Evolutionary conservation across 2,113 vertebrate species (phyloP).

Genomic region (Orientallactaga bullata): DNA sequence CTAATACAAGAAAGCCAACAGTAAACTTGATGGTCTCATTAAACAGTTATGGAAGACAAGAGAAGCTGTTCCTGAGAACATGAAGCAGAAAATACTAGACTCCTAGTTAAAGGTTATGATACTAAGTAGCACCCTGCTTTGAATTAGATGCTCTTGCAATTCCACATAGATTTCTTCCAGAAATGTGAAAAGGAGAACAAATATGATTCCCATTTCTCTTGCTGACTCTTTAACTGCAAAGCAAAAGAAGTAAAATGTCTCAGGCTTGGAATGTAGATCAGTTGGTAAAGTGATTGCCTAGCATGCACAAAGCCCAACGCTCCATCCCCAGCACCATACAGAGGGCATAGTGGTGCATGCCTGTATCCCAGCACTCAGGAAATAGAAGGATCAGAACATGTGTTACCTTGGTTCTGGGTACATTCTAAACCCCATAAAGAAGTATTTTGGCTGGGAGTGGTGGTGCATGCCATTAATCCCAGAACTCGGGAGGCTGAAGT

Average conservation of each 20-base stretch:
- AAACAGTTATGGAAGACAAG: background rate
- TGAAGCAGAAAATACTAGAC: background rate
- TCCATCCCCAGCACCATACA: background rate
- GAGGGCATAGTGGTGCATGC: too few species aligned
- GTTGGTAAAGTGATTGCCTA: background rate
- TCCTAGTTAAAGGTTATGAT: background rate
- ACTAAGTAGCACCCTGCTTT: background rate
- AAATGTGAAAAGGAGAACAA: conserved; percentile 58
- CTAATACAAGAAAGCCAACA: background rate
- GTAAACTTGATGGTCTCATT: background rate
- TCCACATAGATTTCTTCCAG: background rate
- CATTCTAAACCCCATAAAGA: background rate
- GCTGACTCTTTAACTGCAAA: conserved; percentile 9
- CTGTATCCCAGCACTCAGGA: background rate
- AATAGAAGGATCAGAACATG: background rate
- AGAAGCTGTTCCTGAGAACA: conserved; percentile 4
- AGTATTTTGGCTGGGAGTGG: too few species aligned
- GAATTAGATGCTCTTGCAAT: conserved; percentile 20
- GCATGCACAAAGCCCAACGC: background rate
- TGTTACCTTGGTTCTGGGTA: background rate
- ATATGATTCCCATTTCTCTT: conserved; percentile 31
- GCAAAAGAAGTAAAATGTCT: conserved; percentile 40
- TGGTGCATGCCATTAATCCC: too few species aligned
- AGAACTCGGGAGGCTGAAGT: too few species aligned
- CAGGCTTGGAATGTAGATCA: background rate